phyloP scores from a whole-genome alignment of 1,140 invertebrate species.

The Drosophila lowei region DNA sequence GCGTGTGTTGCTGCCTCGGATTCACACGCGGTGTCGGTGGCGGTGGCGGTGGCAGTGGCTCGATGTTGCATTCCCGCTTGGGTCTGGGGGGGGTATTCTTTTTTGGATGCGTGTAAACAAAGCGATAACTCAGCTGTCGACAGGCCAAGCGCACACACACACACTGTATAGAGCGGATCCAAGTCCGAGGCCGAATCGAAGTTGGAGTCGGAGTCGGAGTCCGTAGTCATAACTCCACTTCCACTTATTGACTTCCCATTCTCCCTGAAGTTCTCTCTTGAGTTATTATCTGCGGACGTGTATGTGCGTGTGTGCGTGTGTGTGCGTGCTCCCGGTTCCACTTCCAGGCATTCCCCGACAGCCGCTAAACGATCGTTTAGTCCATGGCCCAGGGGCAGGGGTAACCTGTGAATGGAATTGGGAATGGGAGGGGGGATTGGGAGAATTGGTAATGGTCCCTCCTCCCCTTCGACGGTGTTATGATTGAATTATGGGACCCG shows the following conservation, averaged over 20 bases:
- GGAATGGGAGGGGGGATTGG: no score
- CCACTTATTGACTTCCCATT: constrained; percentile 15
- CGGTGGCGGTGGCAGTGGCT: background rate
- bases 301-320: constrained; percentile 19
- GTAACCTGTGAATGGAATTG: constrained; percentile 19
- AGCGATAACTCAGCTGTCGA: constrained; percentile 58
- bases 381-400: constrained; percentile 41
- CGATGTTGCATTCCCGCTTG: constrained; percentile 5
- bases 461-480: constrained; percentile 18
- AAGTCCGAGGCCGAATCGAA: constrained; percentile 2
- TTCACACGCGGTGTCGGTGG: constrained; percentile 24
- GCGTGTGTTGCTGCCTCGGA: constrained; percentile 11
- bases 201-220: background rate
- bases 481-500: constrained; percentile 64
- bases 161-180: background rate
- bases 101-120: constrained; percentile 53
- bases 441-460: background rate
- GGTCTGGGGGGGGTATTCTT: background rate
- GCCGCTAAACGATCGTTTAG: constrained; percentile 73
- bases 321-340: constrained; percentile 37
- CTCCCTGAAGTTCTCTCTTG: constrained; percentile 11
- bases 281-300: constrained; percentile 59
- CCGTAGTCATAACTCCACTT: constrained; percentile 18
- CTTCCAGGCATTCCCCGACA: constrained; percentile 7
- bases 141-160: constrained; percentile 39